Evolutionary conservation across 2,888 invertebrate genomes (phyloP).

Genomic region (Euproctis similis): DNA sequence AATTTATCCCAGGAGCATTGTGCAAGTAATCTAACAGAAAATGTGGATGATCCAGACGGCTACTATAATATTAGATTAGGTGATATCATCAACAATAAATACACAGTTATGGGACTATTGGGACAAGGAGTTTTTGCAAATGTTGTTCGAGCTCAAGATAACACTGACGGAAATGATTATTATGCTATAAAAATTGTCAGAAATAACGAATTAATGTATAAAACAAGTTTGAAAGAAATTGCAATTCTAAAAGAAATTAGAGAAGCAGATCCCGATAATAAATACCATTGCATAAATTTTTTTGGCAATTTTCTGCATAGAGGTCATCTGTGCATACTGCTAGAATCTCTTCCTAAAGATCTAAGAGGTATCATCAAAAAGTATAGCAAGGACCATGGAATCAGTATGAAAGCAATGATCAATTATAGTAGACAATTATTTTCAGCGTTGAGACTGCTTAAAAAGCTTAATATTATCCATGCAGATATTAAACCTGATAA

Average conservation of each 20-base stretch:
- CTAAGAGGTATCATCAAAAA: conserved; percentile 93
- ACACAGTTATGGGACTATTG: conserved; percentile 95
- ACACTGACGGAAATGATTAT: conserved; percentile 86
- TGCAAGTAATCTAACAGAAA: conserved; percentile 95
- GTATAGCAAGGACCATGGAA: conserved; percentile 95
- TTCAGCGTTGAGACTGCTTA: conserved; percentile 92
- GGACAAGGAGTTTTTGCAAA: conserved; percentile 99
- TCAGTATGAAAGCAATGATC: conserved; percentile 96
- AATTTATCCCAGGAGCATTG: too few relatives aligned
- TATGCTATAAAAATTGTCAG: conserved; percentile 99
- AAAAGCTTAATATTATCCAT: conserved; percentile 96
- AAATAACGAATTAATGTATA: conserved; percentile 99
- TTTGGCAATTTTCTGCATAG: conserved; percentile 97
- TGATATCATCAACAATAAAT: conserved; percentile 87
- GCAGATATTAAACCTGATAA: conserved; percentile 99
- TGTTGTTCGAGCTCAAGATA: conserved; percentile 94
- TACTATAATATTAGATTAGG: conserved; percentile 96
- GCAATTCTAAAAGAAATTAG: conserved; percentile 94
- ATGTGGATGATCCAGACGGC: conserved; percentile 99
- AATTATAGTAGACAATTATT: conserved; percentile 97
- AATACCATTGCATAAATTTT: conserved; percentile 92
- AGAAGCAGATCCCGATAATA: conserved; percentile 96
- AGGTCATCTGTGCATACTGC: conserved; percentile 97
- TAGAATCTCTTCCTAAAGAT: conserved; percentile 97
- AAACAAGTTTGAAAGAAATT: conserved; percentile 96